These are phyloP conservation scores for Cantharis nigra DNA, from an alignment of 2,888 invertebrate species.

Conservation along the genomic window DNA sequence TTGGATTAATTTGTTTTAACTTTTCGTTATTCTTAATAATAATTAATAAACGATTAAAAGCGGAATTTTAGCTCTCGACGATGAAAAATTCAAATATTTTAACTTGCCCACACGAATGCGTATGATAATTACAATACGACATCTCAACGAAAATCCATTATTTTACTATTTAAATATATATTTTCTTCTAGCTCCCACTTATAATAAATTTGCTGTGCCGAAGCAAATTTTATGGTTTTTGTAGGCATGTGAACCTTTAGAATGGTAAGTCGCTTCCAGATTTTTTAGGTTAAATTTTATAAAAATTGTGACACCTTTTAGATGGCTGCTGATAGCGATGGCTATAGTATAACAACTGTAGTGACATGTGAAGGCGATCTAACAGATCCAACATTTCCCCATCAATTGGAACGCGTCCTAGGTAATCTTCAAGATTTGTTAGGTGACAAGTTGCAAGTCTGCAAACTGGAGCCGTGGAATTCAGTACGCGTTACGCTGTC, in stretches of 20 bases:
- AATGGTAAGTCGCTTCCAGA: slow-evolving; percentile 16
- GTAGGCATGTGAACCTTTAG: slow-evolving; percentile 21
- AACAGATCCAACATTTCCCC: slow-evolving; percentile 84
- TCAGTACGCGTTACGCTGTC: slow-evolving; percentile 97
- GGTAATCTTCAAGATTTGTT: slow-evolving; percentile 79
- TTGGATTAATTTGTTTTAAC: slow-evolving; percentile 30
- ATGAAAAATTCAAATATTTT: neutral
- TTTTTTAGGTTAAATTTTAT: neutral
- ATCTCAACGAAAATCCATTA: neutral
- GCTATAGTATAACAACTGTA: slow-evolving; percentile 77
- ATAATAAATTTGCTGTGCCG: slow-evolving; percentile 5
- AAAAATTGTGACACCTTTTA: slow-evolving; percentile 36
- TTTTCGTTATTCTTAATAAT: neutral
- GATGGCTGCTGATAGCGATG: slow-evolving; percentile 88
- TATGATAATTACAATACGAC: neutral
- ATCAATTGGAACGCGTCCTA: slow-evolving; percentile 77
- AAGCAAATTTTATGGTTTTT: slow-evolving; percentile 18
- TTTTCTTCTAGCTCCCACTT: slow-evolving; percentile 19
- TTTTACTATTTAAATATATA: neutral
- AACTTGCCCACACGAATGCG: neutral
- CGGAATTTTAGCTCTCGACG: neutral
- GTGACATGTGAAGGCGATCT: slow-evolving; percentile 92
- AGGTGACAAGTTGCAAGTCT: slow-evolving; percentile 62
- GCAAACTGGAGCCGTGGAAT: slow-evolving; percentile 96
- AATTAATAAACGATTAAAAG: neutral